Evolutionary conservation across 1,140 invertebrate species (phyloP).

Genomic region (Zaprionus ornatus): DNA sequence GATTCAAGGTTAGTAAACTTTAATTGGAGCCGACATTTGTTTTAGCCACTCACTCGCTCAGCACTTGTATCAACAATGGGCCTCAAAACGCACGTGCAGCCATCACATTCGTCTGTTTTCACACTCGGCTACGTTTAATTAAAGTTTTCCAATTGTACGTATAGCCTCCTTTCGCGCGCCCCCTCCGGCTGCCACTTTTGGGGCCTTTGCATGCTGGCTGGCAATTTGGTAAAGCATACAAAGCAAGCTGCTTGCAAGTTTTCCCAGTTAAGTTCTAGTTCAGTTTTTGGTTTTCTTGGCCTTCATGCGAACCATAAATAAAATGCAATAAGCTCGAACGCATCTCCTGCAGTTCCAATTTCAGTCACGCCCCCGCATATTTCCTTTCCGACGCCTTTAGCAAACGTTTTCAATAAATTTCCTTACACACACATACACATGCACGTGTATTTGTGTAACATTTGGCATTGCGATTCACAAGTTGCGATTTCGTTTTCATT

Average conservation of each 20-base stretch:
- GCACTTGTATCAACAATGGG: conserved; percentile 16
- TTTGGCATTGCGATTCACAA: conserved; percentile 42
- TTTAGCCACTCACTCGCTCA: not conserved
- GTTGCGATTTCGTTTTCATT: conserved; percentile 24
- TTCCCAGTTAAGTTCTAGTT: conserved; percentile 11
- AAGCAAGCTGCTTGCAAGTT: conserved; percentile 41
- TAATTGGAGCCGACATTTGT: conserved; percentile 5
- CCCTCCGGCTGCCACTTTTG: too few species aligned
- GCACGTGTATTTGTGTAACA: conserved; percentile 19
- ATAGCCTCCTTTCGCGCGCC: not conserved
- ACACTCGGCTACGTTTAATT: conserved; percentile 52
- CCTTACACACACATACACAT: conserved; percentile 9
- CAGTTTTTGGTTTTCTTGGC: conserved; percentile 45
- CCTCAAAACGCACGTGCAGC: conserved; percentile 1
- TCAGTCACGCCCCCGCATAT: not conserved
- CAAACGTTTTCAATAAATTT: conserved; percentile 55
- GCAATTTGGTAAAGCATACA: conserved; percentile 52
- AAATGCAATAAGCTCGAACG: conserved; percentile 56
- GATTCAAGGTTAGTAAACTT: conserved; percentile 1
- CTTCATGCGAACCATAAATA: conserved; percentile 56
- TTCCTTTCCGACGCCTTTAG: not conserved
- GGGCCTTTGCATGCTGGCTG: conserved; percentile 30
- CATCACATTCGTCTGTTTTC: conserved; percentile 23
- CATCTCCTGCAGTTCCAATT: conserved; percentile 18
- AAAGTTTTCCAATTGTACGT: conserved; percentile 53